Evolutionary conservation across 2,797 vertebrate species (phyloP).

Genomic region (Phoebastria nigripes): DNA sequence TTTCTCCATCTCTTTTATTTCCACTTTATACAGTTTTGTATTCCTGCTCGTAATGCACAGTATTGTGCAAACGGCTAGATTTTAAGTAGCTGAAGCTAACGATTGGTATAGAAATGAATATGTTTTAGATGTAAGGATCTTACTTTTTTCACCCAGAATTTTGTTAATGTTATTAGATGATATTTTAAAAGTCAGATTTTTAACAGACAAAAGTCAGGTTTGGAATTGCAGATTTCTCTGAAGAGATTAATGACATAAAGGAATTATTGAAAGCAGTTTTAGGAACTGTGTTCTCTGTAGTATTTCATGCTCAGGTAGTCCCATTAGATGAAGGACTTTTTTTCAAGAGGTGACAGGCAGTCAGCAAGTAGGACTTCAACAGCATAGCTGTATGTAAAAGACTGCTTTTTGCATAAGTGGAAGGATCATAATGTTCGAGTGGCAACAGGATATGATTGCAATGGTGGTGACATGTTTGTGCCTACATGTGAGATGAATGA

Average conservation of each 20-base stretch:
- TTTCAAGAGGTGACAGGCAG: background rate
- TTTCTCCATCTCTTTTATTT: background rate
- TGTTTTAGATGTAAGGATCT: background rate
- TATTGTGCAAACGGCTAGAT: background rate
- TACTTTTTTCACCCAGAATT: background rate
- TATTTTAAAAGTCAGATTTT: background rate
- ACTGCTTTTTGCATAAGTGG: background rate
- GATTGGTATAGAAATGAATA: background rate
- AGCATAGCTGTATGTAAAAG: background rate
- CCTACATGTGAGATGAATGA: background rate
- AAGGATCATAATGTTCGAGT: background rate
- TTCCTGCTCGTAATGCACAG: background rate
- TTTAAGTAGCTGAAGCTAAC: background rate
- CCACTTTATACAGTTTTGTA: background rate
- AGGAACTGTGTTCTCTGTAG: background rate
- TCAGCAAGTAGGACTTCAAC: background rate
- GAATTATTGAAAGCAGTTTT: background rate
- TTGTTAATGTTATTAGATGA: background rate
- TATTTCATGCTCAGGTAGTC: background rate
- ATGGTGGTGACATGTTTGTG: rapidly evolving
- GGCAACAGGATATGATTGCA: background rate
- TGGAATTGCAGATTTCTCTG: background rate
- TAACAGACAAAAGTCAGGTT: background rate
- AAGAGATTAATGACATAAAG: background rate
- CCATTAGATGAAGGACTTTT: background rate